Evolutionary conservation across 2,113 vertebrate species (phyloP).

Genomic region (Rhinoderma darwinii): DNA sequence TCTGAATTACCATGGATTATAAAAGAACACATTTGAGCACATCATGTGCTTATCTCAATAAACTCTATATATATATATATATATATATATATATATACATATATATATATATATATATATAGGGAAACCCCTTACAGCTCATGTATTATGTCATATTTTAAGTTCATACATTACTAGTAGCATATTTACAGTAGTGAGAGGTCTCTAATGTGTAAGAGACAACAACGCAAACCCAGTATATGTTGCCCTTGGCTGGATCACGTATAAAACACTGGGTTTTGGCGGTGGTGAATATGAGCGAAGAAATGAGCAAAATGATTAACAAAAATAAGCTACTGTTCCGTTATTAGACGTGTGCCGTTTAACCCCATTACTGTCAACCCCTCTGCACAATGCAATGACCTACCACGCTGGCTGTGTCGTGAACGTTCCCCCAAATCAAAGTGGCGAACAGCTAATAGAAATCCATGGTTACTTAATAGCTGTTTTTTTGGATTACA

Average conservation of each 20-base stretch:
- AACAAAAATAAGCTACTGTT: background rate
- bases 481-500: constrained; percentile 4
- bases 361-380: background rate
- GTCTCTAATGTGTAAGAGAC: background rate
- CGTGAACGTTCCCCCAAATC: background rate
- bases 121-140: background rate
- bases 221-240: background rate
- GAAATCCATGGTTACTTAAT: constrained; percentile 10
- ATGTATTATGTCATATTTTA: background rate
- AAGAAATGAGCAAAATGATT: constrained; percentile 3
- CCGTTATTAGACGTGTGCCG: background rate
- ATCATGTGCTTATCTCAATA: background rate
- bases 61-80: background rate
- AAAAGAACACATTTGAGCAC: background rate
- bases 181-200: background rate
- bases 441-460: constrained; percentile 1
- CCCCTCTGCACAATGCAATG: background rate
- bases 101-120: background rate
- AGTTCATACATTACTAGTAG: background rate
- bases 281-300: background rate
- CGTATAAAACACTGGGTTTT: background rate
- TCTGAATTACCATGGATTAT: background rate
- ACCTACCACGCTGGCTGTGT: background rate
- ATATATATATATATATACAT: background rate
- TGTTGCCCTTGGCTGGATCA: background rate